Evolutionary conservation across 2,888 invertebrate genomes (phyloP).

Genomic region (Acanthococcus lagerstroemiae): DNA sequence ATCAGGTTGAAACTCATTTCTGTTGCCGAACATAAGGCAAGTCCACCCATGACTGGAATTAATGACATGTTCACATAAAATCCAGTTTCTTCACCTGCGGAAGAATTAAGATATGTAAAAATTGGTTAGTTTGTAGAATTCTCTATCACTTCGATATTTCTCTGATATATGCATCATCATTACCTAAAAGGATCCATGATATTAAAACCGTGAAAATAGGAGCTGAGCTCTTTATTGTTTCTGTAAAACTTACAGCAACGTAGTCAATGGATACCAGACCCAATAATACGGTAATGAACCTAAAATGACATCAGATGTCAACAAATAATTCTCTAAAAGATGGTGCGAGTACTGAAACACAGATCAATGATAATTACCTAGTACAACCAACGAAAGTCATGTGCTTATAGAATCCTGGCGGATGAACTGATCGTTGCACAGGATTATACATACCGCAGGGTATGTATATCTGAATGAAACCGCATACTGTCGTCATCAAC

Average conservation of each 20-base stretch:
- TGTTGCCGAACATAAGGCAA: slow-evolving; percentile 64
- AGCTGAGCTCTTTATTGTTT: slow-evolving; percentile 70
- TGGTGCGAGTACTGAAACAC: not conserved
- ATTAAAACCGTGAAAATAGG: slow-evolving; percentile 68
- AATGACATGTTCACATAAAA: slow-evolving; percentile 59
- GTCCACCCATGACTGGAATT: slow-evolving; percentile 65
- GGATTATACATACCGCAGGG: slow-evolving; percentile 63
- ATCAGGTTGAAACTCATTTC: slow-evolving; percentile 62
- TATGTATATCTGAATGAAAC: slow-evolving; percentile 62
- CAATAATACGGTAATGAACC: slow-evolving; percentile 61
- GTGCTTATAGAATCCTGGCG: slow-evolving; percentile 60
- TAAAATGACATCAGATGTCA: slow-evolving; percentile 39
- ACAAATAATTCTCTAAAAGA: not conserved
- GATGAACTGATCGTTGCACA: slow-evolving; percentile 48
- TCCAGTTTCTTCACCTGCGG: slow-evolving; percentile 55
- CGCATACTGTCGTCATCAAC: slow-evolving; percentile 61
- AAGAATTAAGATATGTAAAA: too few relatives aligned
- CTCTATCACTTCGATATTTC: not conserved
- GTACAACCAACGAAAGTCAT: slow-evolving; percentile 64
- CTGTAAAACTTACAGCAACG: slow-evolving; percentile 70
- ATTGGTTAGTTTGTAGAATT: not conserved
- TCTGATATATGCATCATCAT: not conserved
- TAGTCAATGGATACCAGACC: slow-evolving; percentile 64
- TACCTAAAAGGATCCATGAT: slow-evolving; percentile 53
- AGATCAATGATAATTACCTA: slow-evolving; percentile 44